Evolutionary conservation across 2,888 invertebrate genomes (phyloP), one percentile per base, ranked within the genome.

Genomic region (Brachylomia viminalis): DNA sequence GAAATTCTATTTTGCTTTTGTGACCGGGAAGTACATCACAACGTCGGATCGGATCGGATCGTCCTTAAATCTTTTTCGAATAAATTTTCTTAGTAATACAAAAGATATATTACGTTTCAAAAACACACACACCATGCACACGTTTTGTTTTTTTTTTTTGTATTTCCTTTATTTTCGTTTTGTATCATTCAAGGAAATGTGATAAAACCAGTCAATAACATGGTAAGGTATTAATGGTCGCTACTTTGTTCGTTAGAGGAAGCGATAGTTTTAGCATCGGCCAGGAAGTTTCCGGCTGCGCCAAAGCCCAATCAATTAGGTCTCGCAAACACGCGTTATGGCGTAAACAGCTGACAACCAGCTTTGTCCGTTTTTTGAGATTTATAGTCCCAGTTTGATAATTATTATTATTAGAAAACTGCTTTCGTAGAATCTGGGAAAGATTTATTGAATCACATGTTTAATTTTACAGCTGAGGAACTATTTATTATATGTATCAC

Each of bases 241-340:
- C 42, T 6, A 75, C 75, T 77, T 85, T 85, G 72, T 82, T 75
- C 45, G 27, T 52, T 75, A 66, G 4, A 85, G 82, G 83, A 82
- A 83, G 58, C 61, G 49, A 77, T 75, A 66, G 62, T 65, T 77
- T 38, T 58, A 85, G 23, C 56, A 74, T 71, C 27, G 15, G 13
- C 61, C 8, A 69, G 47, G 61, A 69, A 67, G 62, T 72, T 85
- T 77, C 74, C 77, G 52, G 20, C 33, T 64, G 7, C 17, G 38
- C 58, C 83, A 82, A 85, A 85, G 83, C 42, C 33, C 13, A 54
- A 77, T 65, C 65, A 52, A 82, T 78, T 77, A 78, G 30, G 45
- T 49, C 42, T 70, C n/a, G 30, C 45, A 72, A 77, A 81, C 70
- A 75, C n/a, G n/a, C n/a, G n/a, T 66, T 61, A 68, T 52, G 45